Evolutionary conservation across 2,888 invertebrate genomes (phyloP), one percentile per base, ranked within the genome.

Genomic region (Physocephala rufipes): DNA sequence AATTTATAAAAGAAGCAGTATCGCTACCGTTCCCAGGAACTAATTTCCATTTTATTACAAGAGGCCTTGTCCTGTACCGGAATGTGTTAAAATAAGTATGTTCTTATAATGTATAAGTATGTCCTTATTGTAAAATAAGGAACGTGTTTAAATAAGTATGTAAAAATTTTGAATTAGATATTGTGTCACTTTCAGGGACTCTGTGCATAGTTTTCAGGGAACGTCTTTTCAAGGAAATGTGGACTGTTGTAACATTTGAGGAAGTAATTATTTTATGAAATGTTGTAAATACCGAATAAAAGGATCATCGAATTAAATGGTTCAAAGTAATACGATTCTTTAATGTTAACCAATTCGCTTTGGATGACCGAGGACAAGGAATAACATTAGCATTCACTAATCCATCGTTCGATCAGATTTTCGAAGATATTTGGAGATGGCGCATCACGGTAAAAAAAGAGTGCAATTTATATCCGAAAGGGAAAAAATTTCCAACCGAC

Each of bases 251-350:
- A 9, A 36, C 36, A 21, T 76, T 78, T 74, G 76, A 73, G 65
- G 74, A 77, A 80, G 82, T 82, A 82, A 81, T 82, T 82, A 81
- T 82, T 74, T 69, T 70, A 45, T 36, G 62, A 74, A 75, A 72
- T 67, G 71, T 62, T 59, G 68, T 43, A 55, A 53, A 71, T 65
- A 73, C 72, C 36, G 61, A 36, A 36, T n/a, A 70, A 16, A 55
- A 30, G 45, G 55, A 69, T 76, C 81, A 82, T 83, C 82, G 83
- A n/a, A n/a, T n/a, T n/a, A n/a, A n/a, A n/a, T n/a, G n/a, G n/a
- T n/a, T n/a, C n/a, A n/a, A n/a, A n/a, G n/a, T n/a, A n/a, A n/a
- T n/a, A n/a, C n/a, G n/a, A n/a, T n/a, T n/a, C n/a, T n/a, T 82
- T 82, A 82, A 79, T 79, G 82, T 81, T 81, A 82, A 79, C 79